Percentiles rank a stretch among this genome's conserved stretches.
Conservation (phyloP, 2,113 vertebrate genomes). For the Pyxicephalus adspersus region DNA sequence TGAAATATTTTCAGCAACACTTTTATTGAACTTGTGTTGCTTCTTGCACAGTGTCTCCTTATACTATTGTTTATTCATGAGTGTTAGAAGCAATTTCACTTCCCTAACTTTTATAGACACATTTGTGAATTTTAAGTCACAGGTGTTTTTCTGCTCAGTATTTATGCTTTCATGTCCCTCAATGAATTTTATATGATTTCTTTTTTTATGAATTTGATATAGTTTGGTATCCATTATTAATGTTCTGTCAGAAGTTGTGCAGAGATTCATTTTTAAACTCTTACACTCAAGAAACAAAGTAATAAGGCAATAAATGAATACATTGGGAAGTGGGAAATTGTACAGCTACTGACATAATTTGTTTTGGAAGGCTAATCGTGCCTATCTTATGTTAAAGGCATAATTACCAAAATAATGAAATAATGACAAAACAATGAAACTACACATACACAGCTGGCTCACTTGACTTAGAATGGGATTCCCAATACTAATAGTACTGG, state of each 20-base stretch:
- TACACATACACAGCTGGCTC: not conserved
- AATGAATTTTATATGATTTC: conserved; percentile 51
- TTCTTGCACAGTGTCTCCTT: conserved; percentile 6
- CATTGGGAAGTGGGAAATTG: conserved; percentile 14
- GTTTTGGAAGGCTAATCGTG: not conserved
- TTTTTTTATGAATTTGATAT: conserved; percentile 54
- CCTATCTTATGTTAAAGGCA: not conserved
- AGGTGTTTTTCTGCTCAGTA: conserved; percentile 49
- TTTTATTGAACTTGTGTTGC: conserved; percentile 13
- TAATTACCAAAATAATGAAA: no score
- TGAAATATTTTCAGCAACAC: not conserved
- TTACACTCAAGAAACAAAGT: conserved; percentile 6
- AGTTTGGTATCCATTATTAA: conserved; percentile 53
- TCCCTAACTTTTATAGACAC: conserved; percentile 39
- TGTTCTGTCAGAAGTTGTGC: conserved; percentile 36
- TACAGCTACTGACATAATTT: conserved; percentile 10
- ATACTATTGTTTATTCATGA: conserved; percentile 50
- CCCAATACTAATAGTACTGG: no score
- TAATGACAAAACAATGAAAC: not conserved
- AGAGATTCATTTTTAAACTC: conserved; percentile 42
- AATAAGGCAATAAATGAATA: conserved; percentile 38
- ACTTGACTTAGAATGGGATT: not conserved
- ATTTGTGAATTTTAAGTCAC: conserved; percentile 51
- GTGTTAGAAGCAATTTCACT: conserved; percentile 46
- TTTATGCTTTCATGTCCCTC: conserved; percentile 49